phyloP scores from a whole-genome alignment of 2,113 vertebrate genomes.

The Loxodonta africana region DNA sequence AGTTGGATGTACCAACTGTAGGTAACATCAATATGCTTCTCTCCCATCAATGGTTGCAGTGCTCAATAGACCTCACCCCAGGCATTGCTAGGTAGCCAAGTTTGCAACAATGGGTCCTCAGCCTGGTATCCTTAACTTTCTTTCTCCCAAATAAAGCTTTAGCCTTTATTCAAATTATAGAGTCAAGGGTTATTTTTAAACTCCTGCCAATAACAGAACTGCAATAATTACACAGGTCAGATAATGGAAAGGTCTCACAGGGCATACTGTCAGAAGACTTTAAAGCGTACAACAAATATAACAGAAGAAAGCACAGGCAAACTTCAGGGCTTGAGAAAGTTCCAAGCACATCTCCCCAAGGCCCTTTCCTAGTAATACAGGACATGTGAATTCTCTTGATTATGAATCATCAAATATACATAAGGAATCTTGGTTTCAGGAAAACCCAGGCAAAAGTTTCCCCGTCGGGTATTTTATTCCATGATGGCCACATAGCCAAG shows the following conservation, averaged over 20 bases:
- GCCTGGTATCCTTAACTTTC: not conserved
- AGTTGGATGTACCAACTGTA: not conserved
- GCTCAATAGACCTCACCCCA: not conserved
- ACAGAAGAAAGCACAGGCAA: not conserved
- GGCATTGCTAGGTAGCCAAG: not conserved
- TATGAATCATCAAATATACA: not conserved
- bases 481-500: not conserved
- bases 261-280: not conserved
- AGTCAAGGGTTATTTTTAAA: not conserved
- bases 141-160: not conserved
- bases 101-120: not conserved
- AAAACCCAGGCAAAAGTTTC: not conserved
- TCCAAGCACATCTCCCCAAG: not conserved
- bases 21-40: not conserved
- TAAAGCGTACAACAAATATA: not conserved
- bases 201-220: not conserved
- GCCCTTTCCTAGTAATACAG: not conserved
- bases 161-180: not conserved
- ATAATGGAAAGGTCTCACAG: not conserved
- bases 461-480: not conserved
- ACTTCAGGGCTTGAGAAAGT: not conserved
- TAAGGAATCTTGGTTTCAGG: not conserved
- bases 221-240: not conserved
- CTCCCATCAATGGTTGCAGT: not conserved
- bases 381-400: not conserved